Percentiles rank a stretch among this genome's conserved stretches.
Evolutionary conservation across 2,797 vertebrate species (phyloP).

Genomic region (Malurus splendens): DNA sequence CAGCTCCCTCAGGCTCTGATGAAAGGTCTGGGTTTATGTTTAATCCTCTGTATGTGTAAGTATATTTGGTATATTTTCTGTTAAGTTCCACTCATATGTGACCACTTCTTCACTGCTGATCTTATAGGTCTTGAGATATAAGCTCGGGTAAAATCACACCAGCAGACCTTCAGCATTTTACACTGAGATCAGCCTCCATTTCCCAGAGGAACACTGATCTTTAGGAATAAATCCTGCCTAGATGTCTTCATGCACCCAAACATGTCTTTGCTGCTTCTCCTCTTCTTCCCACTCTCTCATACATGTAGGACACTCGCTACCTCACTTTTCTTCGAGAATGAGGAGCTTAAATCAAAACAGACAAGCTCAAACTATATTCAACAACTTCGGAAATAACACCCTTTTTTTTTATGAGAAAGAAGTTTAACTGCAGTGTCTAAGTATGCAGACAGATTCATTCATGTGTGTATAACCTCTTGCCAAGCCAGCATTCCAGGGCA

Average conservation of each 20-base stretch:
- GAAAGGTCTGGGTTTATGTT: neutral
- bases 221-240: neutral
- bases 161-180: neutral
- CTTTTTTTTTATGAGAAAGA: neutral
- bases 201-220: neutral
- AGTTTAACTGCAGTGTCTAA: slow-evolving; percentile 51
- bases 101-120: neutral
- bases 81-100: neutral
- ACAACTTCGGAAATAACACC: neutral
- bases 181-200: neutral
- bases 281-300: neutral
- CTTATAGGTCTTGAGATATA: neutral
- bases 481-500: slow-evolving; percentile 79
- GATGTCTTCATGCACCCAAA: neutral
- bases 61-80: neutral
- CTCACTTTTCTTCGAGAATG: neutral
- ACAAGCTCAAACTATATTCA: neutral
- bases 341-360: neutral
- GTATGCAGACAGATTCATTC: slow-evolving; percentile 65
- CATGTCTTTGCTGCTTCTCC: neutral
- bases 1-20: neutral
- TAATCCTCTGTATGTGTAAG: neutral
- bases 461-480: slow-evolving; percentile 65
- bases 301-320: neutral
- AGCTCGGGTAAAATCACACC: neutral